Base-by-base conservation (phyloP, 1,140 invertebrate species). In the Drosophila rufa region DNA sequence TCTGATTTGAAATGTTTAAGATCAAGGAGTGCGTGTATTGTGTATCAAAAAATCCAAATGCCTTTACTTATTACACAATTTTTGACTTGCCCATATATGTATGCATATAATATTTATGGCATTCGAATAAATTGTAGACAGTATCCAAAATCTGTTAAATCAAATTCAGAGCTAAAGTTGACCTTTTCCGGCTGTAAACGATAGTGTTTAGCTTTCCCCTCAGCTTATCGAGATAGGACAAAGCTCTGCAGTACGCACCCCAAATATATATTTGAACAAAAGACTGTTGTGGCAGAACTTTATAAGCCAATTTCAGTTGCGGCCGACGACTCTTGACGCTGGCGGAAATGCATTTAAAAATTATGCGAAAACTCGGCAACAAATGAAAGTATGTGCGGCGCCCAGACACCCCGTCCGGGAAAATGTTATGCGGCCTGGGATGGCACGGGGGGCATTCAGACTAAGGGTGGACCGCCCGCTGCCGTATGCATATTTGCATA, bases 401-500 rank as follows among this genome's bases (percentile, higher is more conserved):
- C 59, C 30, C 46, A 36, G 42, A 70, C 57, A 60, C 33, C 30
- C 56, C 40, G 48, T 36, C 36, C 36, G 59, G 58, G 38, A 30
- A 75, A 61, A 46, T 33, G 17, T 4, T 25, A 38, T 15, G 33
- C 25, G 15, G 30, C 3, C 8, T 11, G 14, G 12, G 11, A 17
- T 17, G 61, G 4, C 51, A 19, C 14, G 33, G 15, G 15, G 25
- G 19, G 25, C 40, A 69, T 56, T 27, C 30, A 33, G 30, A 30
- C 65, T 22, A 46, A 43, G 53, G 59, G 47, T 14, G 55, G 64
- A 51, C 58, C 78, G 42, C 84, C 73, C 71, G 65, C 58, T 87
- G 83, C 57, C 48, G 79, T 85, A 85, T 89, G 81, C 85, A 90
- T 91, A 90, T 90, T 90, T 91, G 86, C 86, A 90, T 90, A 90